Evolutionary conservation across 2,797 vertebrate species (phyloP), one percentile per base, ranked within the genome.

Genomic region (Kryptolebias ocellatus): DNA sequence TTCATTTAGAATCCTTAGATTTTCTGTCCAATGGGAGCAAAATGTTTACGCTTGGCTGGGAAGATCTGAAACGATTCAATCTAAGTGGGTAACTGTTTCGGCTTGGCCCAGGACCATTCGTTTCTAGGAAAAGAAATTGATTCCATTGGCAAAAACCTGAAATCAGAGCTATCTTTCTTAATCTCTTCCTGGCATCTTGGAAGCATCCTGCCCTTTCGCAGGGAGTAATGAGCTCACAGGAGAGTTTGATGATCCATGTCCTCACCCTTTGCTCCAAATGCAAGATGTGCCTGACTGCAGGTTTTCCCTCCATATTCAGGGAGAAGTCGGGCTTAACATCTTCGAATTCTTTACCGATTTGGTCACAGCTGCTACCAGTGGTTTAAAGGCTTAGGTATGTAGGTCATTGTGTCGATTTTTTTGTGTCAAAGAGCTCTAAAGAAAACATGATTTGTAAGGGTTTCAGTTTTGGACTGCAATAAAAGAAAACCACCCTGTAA

Each of bases 191-290:
- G 65, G 80, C 80, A 78, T 84, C 77, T 81, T 80, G 73, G 80
- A 88, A 87, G 77, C 63, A 28, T 87, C 81, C 81, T 84, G 86
- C 83, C 88, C 88, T 92, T 92, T 92, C 78, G 87, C 78, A 89
- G 78, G 85, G 73, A 86, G 88, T 93, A 94, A 94, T 93, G 92
- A 93, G 92, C 87, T 90, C 92, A 87, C 90, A 76, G 83, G 93
- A 92, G 93, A 88, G 76, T 87, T 81, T 87, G 86, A 90, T 91
- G 90, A 93, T 90, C 86, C 87, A 89, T 87, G 83, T 87, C 83
- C 72, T 84, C 78, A 71, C 82, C 87, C 84, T 88, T 81, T 85
- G 89, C 90, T 90, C 89, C 73, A 90, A 78, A 91, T 90, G 83
- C 73, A 78, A 62, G 74, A 87, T 76, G 75, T 66, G 74, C 78